A percentile compares a stretch with the other conserved stretches of the same genome.
phyloP scores from a whole-genome alignment of 2,113 vertebrate genomes.

The Antechinus stuartii region DNA sequence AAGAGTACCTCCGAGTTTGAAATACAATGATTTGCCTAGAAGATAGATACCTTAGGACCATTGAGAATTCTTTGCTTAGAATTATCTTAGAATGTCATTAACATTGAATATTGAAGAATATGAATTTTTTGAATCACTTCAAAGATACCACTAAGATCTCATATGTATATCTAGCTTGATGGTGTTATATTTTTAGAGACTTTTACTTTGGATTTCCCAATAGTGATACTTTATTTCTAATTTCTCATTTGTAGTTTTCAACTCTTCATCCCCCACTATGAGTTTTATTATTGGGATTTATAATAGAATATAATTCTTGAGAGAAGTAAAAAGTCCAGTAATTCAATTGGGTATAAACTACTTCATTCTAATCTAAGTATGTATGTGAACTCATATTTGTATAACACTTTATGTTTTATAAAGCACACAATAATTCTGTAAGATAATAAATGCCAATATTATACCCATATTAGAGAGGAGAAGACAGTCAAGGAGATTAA shows the following conservation, averaged over 20 bases:
- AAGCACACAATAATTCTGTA: not conserved
- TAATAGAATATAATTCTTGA: not conserved
- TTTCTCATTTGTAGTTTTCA: not conserved
- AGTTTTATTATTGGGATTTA: not conserved
- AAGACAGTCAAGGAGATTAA: not conserved
- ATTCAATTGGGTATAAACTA: not conserved
- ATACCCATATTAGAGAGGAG: not conserved
- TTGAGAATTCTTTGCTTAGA: not conserved
- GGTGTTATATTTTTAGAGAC: not conserved
- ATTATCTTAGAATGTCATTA: not conserved
- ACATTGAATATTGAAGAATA: not conserved
- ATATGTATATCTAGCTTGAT: not conserved
- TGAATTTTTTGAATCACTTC: not conserved
- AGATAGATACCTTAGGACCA: not conserved
- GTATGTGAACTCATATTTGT: not conserved
- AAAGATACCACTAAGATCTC: not conserved
- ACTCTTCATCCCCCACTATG: not conserved
- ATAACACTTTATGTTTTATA: not conserved
- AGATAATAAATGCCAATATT: not conserved
- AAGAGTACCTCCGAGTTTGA: not conserved
- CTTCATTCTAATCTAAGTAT: not conserved
- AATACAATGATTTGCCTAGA: not conserved
- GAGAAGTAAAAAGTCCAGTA: not conserved
- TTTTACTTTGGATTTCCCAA: not conserved
- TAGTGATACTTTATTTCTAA: not conserved